These are phyloP conservation scores for Xiphophorus maculatus DNA, from an alignment of 2,113 vertebrate genomes.

Conservation along the genomic window DNA sequence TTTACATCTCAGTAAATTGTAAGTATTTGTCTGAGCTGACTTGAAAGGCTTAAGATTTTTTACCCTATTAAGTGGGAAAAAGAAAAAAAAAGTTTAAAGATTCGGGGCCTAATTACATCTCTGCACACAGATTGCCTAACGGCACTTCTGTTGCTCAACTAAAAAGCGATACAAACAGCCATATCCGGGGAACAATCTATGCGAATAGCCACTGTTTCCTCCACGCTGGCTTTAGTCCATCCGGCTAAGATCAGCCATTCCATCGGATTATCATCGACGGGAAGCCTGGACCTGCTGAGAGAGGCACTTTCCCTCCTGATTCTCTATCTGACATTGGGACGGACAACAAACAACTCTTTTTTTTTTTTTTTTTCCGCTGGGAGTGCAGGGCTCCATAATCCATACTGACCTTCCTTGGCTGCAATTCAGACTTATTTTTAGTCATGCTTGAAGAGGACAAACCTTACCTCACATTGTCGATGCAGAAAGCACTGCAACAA, in stretches of 20 bases:
- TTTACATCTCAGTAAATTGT: background rate
- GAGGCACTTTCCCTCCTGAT: conserved; percentile 72
- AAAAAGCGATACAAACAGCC: conserved; percentile 29
- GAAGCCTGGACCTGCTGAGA: conserved; percentile 75
- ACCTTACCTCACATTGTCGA: conserved; percentile 32
- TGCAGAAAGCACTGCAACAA: conserved; percentile 41
- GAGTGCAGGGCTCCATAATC: conserved; percentile 70
- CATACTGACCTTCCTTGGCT: conserved; percentile 78
- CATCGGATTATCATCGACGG: conserved; percentile 77
- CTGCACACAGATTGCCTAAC: background rate
- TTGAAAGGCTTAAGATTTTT: background rate
- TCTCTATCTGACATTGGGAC: conserved; percentile 76
- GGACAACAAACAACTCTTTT: conserved; percentile 76
- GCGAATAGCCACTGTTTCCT: conserved; percentile 38
- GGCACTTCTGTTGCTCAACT: conserved; percentile 1
- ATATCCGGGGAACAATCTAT: conserved; percentile 27
- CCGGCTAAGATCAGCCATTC: conserved; percentile 60
- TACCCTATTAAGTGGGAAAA: background rate
- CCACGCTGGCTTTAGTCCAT: conserved; percentile 53
- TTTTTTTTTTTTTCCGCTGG: conserved; percentile 58
- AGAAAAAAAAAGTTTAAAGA: conserved; percentile 23
- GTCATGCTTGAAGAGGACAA: conserved; percentile 56
- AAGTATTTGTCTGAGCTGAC: conserved; percentile 7
- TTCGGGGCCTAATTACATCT: conserved; percentile 14
- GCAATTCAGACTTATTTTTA: conserved; percentile 75